phyloP scores from a whole-genome alignment of 92 coral and sea anemone genomes.

The Nematostella vectensis region DNA sequence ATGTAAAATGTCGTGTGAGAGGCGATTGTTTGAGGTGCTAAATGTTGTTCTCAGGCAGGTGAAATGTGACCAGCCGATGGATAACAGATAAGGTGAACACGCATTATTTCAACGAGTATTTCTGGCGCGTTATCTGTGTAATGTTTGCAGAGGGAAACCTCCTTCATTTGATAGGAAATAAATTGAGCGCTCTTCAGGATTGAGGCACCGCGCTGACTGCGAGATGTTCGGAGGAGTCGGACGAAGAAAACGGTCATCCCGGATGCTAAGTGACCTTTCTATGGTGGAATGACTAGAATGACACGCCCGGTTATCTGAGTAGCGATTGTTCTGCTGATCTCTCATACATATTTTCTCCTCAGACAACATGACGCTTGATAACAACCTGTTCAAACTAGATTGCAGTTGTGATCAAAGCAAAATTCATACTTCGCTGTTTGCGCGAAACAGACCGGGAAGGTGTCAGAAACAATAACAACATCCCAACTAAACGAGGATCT shows the following conservation, averaged over 20 bases:
- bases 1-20: no score
- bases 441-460: no score
- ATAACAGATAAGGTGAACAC: constrained; percentile 46
- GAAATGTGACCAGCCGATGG: constrained; percentile 74
- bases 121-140: constrained; percentile 43
- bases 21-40: constrained; percentile 40
- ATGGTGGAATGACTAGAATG: no score
- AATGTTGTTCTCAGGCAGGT: constrained; percentile 64
- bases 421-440: no score
- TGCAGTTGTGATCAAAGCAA: no score
- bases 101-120: constrained; percentile 41
- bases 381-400: constrained; percentile 89
- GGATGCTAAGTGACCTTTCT: no score
- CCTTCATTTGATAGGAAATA: constrained; percentile 38
- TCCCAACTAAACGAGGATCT: no score
- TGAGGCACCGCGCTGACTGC: constrained; percentile 9
- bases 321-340: constrained; percentile 10
- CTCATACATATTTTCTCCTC: constrained; percentile 49
- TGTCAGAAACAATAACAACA: no score
- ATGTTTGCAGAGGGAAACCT: constrained; percentile 58
- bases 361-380: constrained; percentile 78
- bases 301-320: constrained; percentile 1
- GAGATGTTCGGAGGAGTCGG: no score
- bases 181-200: constrained; percentile 24
- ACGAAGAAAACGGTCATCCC: no score